Percentiles rank a stretch among this genome's conserved stretches.
phyloP scores from a whole-genome alignment of 2,113 vertebrate genomes.

The Saiga tatarica region DNA sequence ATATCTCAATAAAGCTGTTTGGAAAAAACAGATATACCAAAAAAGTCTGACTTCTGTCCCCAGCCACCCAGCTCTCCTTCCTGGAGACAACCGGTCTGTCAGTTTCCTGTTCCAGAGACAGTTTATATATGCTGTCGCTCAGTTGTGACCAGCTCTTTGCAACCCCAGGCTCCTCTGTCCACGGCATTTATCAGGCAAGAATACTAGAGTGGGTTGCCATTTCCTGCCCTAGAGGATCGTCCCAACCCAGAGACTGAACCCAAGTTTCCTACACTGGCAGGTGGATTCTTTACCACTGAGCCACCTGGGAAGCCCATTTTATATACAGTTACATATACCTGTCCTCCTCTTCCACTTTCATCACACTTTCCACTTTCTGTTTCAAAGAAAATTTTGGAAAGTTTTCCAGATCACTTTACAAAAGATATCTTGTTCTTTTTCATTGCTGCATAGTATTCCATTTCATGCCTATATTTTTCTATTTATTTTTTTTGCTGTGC shows the following conservation, averaged over 20 bases:
- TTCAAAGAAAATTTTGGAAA: background rate
- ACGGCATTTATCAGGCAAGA: background rate
- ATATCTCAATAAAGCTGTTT: background rate
- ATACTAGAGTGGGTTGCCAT: background rate
- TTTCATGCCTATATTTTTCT: background rate
- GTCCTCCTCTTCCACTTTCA: background rate
- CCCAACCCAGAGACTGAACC: background rate
- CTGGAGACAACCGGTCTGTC: background rate
- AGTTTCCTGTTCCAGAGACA: background rate
- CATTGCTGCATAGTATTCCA: background rate
- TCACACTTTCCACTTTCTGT: background rate
- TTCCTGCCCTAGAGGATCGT: background rate
- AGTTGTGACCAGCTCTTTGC: background rate
- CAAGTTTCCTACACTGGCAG: background rate
- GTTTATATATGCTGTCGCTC: background rate
- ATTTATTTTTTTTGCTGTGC: background rate
- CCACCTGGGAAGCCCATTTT: background rate
- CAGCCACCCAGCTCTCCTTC: background rate
- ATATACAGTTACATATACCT: background rate
- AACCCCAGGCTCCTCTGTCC: background rate
- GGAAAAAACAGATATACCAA: too few relatives aligned
- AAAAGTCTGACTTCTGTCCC: background rate
- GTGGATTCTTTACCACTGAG: background rate
- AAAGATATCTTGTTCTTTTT: background rate
- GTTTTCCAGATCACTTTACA: background rate